These are phyloP conservation scores for Lasioglossum villosulum DNA, from an alignment of 2,888 invertebrate genomes.

Conservation along the genomic window DNA sequence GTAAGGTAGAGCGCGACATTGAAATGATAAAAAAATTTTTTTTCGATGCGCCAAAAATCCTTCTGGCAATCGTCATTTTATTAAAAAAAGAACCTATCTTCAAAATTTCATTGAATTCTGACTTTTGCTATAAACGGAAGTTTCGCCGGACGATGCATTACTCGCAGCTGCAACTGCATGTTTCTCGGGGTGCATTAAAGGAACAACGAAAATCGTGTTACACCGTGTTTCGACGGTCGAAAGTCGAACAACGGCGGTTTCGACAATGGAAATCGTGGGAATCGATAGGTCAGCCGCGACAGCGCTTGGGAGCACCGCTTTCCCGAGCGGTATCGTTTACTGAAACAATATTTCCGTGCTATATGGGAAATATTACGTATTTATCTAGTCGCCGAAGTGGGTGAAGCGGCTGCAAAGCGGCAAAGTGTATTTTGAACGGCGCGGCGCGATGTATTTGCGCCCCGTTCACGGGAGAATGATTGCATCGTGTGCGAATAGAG, in stretches of 20 bases:
- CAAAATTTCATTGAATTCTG: no score
- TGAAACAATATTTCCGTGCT: slow-evolving; percentile 31
- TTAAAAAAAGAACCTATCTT: no score
- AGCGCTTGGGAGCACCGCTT: neutral
- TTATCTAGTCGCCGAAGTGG: slow-evolving; percentile 7
- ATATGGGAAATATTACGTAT: slow-evolving; percentile 17
- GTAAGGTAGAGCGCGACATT: no score
- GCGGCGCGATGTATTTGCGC: slow-evolving; percentile 13
- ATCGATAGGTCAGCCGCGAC: slow-evolving; percentile 42
- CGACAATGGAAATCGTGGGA: slow-evolving; percentile 18
- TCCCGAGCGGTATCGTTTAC: slow-evolving; percentile 15
- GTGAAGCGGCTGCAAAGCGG: slow-evolving; percentile 44
- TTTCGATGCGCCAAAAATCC: no score
- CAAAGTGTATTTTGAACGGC: slow-evolving; percentile 28
- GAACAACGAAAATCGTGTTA: neutral
- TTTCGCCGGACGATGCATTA: no score
- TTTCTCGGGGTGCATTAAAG: neutral
- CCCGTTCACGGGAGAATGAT: slow-evolving; percentile 38
- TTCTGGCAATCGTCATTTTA: no score
- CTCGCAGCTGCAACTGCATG: neutral
- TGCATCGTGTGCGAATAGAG: slow-evolving; percentile 18
- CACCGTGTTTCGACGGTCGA: neutral
- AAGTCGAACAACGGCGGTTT: neutral
- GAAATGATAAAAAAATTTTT: no score
- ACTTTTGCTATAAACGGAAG: no score